Base-by-base conservation (phyloP, 2,797 vertebrate species). In the Propithecus deckenii region DNA sequence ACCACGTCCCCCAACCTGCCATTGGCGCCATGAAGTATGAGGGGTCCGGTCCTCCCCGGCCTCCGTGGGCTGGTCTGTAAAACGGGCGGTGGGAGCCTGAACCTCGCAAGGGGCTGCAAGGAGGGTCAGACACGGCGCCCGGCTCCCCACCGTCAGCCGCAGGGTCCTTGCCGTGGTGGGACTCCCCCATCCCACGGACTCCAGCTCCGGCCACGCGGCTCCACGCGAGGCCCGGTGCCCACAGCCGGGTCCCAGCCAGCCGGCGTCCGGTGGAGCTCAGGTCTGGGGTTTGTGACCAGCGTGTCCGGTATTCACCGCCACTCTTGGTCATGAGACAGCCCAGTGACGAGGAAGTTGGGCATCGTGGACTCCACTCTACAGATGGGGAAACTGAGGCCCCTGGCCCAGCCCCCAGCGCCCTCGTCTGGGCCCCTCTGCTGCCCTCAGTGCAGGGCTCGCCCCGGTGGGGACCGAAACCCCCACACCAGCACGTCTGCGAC, bases 281-380 rank as follows among this genome's bases (percentile, higher is more conserved):
- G 48, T 2, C 8, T 13, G 1, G 11, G 15, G 7, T 2, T 4
- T 28, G 9, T 28, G 5, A 61, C 3, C 0, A 23, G 23, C 1
- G 0, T 1, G 38, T 7, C 4, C 41, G 7, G 6, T 12, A 0
- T 5, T 72, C 8, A 3, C 3, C 0, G 4, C 30, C 4, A 2
- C 28, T 11, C 5, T 0, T 4, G 12, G 22, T 22, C 52, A 25
- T 18, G 35, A 52, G 43, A 30, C 7, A 23, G 5, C 4, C 52
- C 59, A 2, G 2, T 4, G 2, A 50, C n/a, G 15, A 43, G 17
- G 50, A 28, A 17, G 50, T 48, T 1, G 0, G 4, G 46, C 4
- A 15, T 22, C 9, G 1, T 0, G 22, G 25, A 7, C 30, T 14
- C 35, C 57, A 30, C 52, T 46, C 11, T 20, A 41, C 22, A 22